Conservation (phyloP, 2,797 vertebrate genomes). For the Huso huso region DNA sequence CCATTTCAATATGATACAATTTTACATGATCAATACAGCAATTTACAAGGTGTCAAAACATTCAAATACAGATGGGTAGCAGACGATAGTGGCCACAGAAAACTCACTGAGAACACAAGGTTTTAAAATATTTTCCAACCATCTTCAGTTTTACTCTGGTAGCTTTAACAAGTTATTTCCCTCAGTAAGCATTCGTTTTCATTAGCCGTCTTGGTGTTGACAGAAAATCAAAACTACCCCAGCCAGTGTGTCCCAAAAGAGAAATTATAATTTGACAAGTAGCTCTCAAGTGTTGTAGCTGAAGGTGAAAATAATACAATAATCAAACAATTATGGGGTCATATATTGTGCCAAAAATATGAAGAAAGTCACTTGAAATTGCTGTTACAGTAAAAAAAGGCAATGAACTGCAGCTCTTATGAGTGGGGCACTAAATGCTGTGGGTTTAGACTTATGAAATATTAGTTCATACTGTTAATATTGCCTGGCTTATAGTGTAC, state of each 20-base stretch:
- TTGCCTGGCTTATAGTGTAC: too few species aligned
- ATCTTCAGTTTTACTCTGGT: constrained; percentile 17
- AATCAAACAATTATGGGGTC: constrained; percentile 27
- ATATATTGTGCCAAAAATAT: constrained; percentile 19
- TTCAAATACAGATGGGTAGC: constrained; percentile 39
- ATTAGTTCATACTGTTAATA: too few species aligned
- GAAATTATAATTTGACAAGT: constrained; percentile 49
- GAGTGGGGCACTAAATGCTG: too few species aligned
- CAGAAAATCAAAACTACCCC: constrained; percentile 52
- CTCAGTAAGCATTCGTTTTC: constrained; percentile 54
- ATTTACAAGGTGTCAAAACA: constrained; percentile 42
- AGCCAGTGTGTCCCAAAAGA: constrained; percentile 41
- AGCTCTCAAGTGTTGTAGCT: constrained; percentile 42
- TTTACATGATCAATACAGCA: constrained; percentile 41
- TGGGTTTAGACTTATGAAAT: too few species aligned
- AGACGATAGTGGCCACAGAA: constrained; percentile 17
- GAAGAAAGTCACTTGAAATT: too few species aligned
- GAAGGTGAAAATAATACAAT: constrained; percentile 51
- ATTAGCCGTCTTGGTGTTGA: constrained; percentile 51
- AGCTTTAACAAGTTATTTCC: constrained; percentile 43
- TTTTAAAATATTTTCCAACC: constrained; percentile 21
- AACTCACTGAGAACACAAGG: background rate
- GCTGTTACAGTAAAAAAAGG: too few species aligned
- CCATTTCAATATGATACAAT: constrained; percentile 14
- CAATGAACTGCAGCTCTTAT: too few species aligned